A percentile compares a stretch with the other conserved stretches of the same genome.
Evolutionary conservation across 2,888 invertebrate genomes (phyloP).

Genomic region (Empis livida): DNA sequence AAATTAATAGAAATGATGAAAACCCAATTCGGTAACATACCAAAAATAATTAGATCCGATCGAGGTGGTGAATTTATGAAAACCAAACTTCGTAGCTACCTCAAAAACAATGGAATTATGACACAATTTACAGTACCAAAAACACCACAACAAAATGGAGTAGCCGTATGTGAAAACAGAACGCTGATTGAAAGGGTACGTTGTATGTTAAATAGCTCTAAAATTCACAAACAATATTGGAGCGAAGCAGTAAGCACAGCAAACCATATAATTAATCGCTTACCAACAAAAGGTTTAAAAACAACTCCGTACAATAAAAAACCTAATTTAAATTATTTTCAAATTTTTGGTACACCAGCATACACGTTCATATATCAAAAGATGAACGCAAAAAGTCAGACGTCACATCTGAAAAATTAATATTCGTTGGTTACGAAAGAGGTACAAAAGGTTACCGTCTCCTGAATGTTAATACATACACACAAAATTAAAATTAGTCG

Average conservation of each 20-base stretch:
- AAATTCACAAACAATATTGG: background rate
- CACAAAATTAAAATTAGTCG: conserved; percentile 8
- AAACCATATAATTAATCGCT: conserved; percentile 1
- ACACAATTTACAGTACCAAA: conserved; percentile 13
- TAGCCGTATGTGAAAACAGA: conserved; percentile 15
- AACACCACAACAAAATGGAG: conserved; percentile 18
- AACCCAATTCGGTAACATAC: conserved; percentile 4
- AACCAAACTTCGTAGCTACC: conserved; percentile 9
- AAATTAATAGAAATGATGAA: conserved; percentile 1
- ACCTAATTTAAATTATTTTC: too few species aligned
- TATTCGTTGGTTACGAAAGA: conserved; percentile 10
- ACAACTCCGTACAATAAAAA: too few species aligned
- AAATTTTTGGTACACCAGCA: too few species aligned
- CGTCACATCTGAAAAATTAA: conserved; percentile 4
- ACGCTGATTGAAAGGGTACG: conserved; percentile 13
- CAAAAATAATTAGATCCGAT: conserved; percentile 6
- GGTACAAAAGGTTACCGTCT: conserved; percentile 10
- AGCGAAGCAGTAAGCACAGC: conserved; percentile 6
- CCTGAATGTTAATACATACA: background rate
- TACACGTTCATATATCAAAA: conserved; percentile 6
- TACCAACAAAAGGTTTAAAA: background rate
- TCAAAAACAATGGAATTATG: conserved; percentile 17
- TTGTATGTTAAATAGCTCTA: conserved; percentile 15
- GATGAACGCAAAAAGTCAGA: conserved; percentile 11
- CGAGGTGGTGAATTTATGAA: conserved; percentile 17